phyloP scores from a whole-genome alignment of 2,888 invertebrate genomes.

The Blera fallax region DNA sequence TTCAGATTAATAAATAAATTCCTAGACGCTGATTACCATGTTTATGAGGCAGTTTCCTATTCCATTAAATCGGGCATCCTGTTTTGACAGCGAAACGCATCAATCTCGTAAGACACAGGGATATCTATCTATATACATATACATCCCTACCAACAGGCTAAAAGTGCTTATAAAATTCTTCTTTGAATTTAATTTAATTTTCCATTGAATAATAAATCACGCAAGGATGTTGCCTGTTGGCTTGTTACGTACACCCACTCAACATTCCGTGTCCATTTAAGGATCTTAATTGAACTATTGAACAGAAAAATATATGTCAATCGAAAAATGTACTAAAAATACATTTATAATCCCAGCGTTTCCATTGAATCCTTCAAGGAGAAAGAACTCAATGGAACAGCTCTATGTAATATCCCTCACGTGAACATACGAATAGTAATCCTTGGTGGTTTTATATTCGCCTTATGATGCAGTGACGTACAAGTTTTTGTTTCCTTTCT shows the following conservation, averaged over 20 bases:
- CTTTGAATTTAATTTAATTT: conserved; percentile 46
- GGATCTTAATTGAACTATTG: background rate
- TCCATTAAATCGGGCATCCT: conserved; percentile 33
- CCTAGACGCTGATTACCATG: conserved; percentile 59
- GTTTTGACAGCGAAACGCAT: conserved; percentile 40
- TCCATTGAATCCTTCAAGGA: background rate
- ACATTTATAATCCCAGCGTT: background rate
- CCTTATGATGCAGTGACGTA: background rate
- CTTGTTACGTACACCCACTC: background rate
- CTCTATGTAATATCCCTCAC: background rate
- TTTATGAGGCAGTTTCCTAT: conserved; percentile 38
- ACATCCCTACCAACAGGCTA: background rate
- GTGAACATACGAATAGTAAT: background rate
- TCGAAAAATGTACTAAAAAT: conserved; percentile 5
- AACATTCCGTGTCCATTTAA: background rate
- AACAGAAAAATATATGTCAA: conserved; percentile 1
- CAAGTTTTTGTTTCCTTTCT: conserved; percentile 3
- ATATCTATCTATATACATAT: too few species aligned
- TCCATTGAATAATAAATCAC: conserved; percentile 54
- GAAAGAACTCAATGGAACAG: background rate
- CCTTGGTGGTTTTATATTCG: conserved; percentile 7
- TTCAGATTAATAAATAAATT: conserved; percentile 22
- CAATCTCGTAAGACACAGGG: conserved; percentile 26
- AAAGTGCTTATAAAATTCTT: background rate
- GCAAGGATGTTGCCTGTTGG: conserved; percentile 3